phyloP scores from a whole-genome alignment of 1,140 invertebrate species.

The Muscidifurax raptorellus region DNA sequence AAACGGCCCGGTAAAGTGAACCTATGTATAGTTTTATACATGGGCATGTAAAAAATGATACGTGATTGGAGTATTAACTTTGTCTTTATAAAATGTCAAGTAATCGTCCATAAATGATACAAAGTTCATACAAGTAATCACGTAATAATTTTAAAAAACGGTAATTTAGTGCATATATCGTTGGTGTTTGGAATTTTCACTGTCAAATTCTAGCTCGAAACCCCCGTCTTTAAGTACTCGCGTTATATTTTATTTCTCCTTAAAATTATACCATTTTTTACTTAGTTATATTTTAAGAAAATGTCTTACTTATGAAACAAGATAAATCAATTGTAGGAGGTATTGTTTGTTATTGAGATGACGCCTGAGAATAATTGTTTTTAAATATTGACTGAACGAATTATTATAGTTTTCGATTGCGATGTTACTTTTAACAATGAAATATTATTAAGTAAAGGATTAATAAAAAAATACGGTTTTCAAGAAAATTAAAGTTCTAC shows the following conservation, averaged over 20 bases:
- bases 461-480: slow-evolving; percentile 64
- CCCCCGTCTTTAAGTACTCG: neutral
- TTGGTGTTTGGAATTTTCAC: neutral
- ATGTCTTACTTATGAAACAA: neutral
- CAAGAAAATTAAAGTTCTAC: slow-evolving; percentile 16
- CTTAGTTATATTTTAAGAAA: neutral
- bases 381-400: slow-evolving; percentile 61
- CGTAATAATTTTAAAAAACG: neutral
- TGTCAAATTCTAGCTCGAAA: slow-evolving; percentile 20
- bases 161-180: neutral
- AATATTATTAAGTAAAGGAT: slow-evolving; percentile 60
- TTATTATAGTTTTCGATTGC: slow-evolving; percentile 68
- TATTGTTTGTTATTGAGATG: slow-evolving; percentile 56
- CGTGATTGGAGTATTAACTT: slow-evolving; percentile 12
- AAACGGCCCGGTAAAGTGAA: neutral
- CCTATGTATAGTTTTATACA: neutral
- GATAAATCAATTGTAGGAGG: slow-evolving; percentile 46
- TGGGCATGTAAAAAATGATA: neutral
- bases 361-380: slow-evolving; percentile 58
- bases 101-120: neutral
- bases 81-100: neutral
- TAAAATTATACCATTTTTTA: neutral
- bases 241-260: slow-evolving; percentile 1
- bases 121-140: slow-evolving; percentile 18
- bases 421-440: slow-evolving; percentile 68